Conservation (phyloP, 2,797 vertebrate genomes). For the Liasis olivaceus region DNA sequence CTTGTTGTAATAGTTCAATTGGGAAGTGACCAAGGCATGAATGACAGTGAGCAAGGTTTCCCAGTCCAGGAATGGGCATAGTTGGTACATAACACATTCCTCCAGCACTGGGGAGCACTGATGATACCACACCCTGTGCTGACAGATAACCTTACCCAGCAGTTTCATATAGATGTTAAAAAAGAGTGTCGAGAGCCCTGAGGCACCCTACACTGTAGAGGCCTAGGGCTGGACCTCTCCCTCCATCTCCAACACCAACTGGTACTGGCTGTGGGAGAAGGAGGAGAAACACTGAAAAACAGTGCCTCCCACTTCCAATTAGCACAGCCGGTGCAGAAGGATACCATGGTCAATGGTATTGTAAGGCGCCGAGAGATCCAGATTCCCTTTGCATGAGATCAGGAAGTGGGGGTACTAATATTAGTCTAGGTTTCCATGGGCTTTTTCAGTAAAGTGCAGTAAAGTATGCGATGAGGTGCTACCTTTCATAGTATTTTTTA, state of each 20-base stretch:
- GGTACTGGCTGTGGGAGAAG: neutral
- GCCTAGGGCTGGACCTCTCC: neutral
- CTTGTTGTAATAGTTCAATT: neutral
- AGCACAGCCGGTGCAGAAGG: neutral
- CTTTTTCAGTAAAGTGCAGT: neutral
- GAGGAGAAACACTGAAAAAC: neutral
- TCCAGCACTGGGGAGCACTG: neutral
- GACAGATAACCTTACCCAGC: neutral
- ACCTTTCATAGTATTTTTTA: neutral
- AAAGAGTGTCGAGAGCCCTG: neutral
- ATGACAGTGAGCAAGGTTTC: neutral
- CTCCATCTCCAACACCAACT: neutral
- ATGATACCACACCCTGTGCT: neutral
- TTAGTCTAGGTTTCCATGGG: neutral
- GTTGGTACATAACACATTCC: neutral
- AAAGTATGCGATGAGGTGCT: neutral
- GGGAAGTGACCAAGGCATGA: neutral
- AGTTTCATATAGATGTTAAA: too few relatives aligned
- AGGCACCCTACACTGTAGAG: neutral
- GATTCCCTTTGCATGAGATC: neutral
- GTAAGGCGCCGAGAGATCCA: neutral
- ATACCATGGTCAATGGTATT: neutral
- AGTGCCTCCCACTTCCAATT: neutral
- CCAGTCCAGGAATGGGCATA: neutral
- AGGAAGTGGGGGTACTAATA: neutral